phyloP scores from a whole-genome alignment of 2,888 invertebrate genomes.

The Drosophila affinis region DNA sequence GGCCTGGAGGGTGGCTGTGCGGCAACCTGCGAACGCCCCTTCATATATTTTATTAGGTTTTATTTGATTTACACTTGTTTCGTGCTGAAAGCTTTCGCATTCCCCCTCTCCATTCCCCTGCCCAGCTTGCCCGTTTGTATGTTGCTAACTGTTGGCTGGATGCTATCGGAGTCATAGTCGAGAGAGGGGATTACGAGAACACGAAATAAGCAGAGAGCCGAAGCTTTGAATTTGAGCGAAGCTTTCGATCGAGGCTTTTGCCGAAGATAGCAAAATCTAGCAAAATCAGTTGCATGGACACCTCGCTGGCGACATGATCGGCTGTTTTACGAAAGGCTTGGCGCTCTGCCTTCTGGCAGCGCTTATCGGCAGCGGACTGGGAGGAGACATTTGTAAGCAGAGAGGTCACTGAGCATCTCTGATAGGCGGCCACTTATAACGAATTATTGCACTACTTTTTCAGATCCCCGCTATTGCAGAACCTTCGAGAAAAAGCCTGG shows the following conservation, averaged over 20 bases:
- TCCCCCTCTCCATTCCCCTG: conserved; percentile 7
- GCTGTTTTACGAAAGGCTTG: background rate
- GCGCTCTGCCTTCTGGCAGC: background rate
- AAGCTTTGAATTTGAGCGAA: too few species aligned
- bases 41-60: conserved; percentile 77
- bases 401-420: too few species aligned
- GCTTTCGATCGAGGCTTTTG: background rate
- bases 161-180: background rate
- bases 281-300: background rate
- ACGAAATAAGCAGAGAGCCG: too few species aligned
- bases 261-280: too few species aligned
- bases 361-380: background rate
- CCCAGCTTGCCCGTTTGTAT: background rate
- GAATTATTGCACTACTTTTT: background rate
- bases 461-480: background rate
- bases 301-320: background rate
- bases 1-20: conserved; percentile 7
- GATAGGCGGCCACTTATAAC: too few species aligned
- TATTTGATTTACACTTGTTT: conserved; percentile 79
- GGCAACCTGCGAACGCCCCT: conserved; percentile 65
- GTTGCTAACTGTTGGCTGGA: background rate
- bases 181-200: background rate
- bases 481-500: background rate
- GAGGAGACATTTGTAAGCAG: too few species aligned
- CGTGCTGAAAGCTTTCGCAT: conserved; percentile 68